Percentiles rank a stretch among this genome's conserved stretches.
Evolutionary conservation across 2,113 vertebrate genomes (phyloP).

Genomic region (Stegastes partitus): DNA sequence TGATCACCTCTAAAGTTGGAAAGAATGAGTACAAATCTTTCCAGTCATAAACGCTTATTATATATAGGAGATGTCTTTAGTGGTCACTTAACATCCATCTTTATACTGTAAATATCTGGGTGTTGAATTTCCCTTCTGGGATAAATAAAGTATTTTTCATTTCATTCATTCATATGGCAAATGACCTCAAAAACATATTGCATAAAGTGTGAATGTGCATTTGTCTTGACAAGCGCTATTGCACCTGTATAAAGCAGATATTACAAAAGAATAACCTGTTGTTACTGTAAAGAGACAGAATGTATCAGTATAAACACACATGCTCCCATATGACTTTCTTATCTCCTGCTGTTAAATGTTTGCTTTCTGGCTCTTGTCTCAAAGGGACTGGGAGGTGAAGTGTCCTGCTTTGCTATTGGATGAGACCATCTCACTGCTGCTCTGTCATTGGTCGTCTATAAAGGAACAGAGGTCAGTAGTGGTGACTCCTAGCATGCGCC

Average conservation of each 20-base stretch:
- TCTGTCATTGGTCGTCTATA: constrained; percentile 52
- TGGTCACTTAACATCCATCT: too few species aligned
- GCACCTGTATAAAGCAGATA: background rate
- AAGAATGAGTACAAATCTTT: background rate
- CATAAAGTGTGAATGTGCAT: too few species aligned
- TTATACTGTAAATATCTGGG: too few species aligned
- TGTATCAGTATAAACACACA: constrained; percentile 11
- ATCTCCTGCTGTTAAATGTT: constrained; percentile 76
- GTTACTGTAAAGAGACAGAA: constrained; percentile 31
- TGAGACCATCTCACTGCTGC: constrained; percentile 30
- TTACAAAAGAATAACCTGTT: background rate
- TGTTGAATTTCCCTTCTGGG: too few species aligned
- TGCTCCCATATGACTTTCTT: constrained; percentile 36
- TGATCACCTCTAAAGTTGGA: background rate
- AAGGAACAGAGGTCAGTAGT: constrained; percentile 52
- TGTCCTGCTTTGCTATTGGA: constrained; percentile 71
- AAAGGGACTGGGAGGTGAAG: constrained; percentile 71
- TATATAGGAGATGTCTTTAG: too few species aligned
- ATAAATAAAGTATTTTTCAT: too few species aligned
- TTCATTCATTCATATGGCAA: too few species aligned
- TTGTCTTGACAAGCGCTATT: background rate
- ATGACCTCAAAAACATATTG: too few species aligned
- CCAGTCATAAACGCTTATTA: too few species aligned
- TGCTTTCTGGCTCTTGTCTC: constrained; percentile 65
- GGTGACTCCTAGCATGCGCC: constrained; percentile 50